Percentiles rank a stretch among this genome's conserved stretches.
phyloP scores from a whole-genome alignment of 2,888 invertebrate genomes.

The Aleiodes testaceus region DNA sequence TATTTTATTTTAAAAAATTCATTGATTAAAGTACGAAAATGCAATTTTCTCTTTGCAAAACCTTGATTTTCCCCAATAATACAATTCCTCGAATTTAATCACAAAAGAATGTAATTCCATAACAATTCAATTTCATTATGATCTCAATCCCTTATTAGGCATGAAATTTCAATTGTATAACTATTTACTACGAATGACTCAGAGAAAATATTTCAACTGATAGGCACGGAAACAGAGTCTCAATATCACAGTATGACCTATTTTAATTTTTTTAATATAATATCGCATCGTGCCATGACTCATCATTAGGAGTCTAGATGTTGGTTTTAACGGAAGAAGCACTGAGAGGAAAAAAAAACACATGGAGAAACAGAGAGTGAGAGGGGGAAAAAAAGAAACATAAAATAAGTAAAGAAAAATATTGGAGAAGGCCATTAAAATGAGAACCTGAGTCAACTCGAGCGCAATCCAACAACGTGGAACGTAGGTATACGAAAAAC shows the following conservation, averaged over 20 bases:
- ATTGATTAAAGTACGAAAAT: too few relatives aligned
- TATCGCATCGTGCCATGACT: slow-evolving; percentile 52
- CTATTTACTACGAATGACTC: slow-evolving; percentile 12
- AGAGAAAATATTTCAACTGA: slow-evolving; percentile 24
- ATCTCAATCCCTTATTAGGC: slow-evolving; percentile 35
- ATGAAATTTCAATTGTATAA: slow-evolving; percentile 42
- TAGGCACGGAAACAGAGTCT: slow-evolving; percentile 24
- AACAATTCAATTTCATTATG: background rate
- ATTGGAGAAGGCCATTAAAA: slow-evolving; percentile 49
- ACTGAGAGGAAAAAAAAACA: background rate
- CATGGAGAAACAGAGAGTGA: background rate
- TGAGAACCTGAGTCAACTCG: slow-evolving; percentile 52
- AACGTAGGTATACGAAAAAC: slow-evolving; percentile 33
- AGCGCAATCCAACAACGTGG: slow-evolving; percentile 50
- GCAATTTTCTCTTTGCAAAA: too few relatives aligned
- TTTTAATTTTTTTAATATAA: slow-evolving; percentile 38
- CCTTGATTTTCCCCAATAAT: background rate
- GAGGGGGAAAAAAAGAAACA: slow-evolving; percentile 20
- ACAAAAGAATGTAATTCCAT: background rate
- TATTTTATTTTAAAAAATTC: too few relatives aligned
- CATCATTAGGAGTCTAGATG: slow-evolving; percentile 57
- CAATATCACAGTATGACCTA: slow-evolving; percentile 31
- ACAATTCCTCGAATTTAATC: slow-evolving; percentile 34
- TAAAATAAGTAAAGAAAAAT: slow-evolving; percentile 38
- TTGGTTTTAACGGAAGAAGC: slow-evolving; percentile 38